Conservation (phyloP, 2,888 invertebrate genomes). For the Xestia xanthographa region DNA sequence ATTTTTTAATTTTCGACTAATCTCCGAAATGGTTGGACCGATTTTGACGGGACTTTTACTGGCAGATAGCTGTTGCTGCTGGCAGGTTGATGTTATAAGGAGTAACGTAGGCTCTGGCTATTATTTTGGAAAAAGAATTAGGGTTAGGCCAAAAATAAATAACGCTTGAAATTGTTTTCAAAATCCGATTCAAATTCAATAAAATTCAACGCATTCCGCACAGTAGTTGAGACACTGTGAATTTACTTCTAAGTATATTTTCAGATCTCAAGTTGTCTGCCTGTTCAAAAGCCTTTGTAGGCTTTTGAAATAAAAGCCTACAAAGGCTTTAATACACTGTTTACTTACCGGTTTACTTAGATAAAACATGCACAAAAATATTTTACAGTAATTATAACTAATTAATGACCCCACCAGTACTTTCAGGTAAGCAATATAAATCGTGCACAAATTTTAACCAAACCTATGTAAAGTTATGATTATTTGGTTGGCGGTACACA, state of each 20-base stretch:
- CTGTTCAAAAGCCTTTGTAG: not conserved
- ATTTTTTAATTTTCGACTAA: too few species aligned
- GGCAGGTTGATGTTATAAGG: too few species aligned
- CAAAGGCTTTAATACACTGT: not conserved
- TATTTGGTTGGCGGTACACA: constrained; percentile 27
- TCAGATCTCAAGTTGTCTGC: not conserved
- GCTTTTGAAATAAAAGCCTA: not conserved
- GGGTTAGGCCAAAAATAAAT: too few species aligned
- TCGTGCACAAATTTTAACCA: not conserved
- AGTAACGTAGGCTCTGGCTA: too few species aligned
- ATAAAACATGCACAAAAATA: not conserved
- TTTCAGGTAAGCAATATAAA: not conserved
- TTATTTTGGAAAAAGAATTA: too few species aligned
- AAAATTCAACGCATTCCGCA: not conserved
- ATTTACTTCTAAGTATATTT: not conserved
- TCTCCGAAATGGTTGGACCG: too few species aligned
- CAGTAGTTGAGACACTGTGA: not conserved
- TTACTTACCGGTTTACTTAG: too few species aligned
- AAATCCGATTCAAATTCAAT: too few species aligned
- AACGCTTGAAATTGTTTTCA: too few species aligned
- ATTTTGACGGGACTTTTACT: too few species aligned
- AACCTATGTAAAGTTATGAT: not conserved
- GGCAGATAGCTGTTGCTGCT: too few species aligned
- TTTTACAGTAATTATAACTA: not conserved
- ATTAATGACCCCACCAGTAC: not conserved